These are phyloP conservation scores for Xenus cinereus DNA, from an alignment of 2,113 vertebrate genomes.

Conservation along the genomic window DNA sequence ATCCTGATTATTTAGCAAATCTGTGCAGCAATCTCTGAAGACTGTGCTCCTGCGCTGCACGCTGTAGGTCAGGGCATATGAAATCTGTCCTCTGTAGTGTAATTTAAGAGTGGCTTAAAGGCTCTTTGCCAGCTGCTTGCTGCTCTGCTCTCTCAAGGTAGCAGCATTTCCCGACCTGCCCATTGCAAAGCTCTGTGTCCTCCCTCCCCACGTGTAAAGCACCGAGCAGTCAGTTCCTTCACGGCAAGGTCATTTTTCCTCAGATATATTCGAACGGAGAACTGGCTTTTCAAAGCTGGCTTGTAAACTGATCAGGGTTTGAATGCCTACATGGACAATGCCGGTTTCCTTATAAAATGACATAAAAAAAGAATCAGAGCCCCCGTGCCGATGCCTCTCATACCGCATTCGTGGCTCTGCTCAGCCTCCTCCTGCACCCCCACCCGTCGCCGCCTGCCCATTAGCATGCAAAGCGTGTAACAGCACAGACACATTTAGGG, in stretches of 20 bases:
- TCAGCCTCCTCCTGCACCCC: not conserved
- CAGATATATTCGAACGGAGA: not conserved
- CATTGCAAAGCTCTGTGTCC: not conserved
- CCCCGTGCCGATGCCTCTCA: not conserved
- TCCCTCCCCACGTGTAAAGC: not conserved
- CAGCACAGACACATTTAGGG: conserved; percentile 12
- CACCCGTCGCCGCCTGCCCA: not conserved
- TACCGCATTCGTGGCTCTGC: not conserved
- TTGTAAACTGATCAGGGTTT: not conserved
- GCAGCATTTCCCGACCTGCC: not conserved
- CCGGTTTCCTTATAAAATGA: not conserved
- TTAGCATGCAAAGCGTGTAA: not conserved
- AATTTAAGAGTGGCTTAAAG: not conserved
- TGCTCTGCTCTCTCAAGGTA: not conserved
- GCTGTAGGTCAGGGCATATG: not conserved
- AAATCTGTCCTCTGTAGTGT: not conserved
- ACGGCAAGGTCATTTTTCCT: not conserved
- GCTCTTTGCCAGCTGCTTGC: not conserved
- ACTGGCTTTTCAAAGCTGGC: not conserved
- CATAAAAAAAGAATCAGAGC: not conserved
- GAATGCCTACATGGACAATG: not conserved
- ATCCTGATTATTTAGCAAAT: not conserved
- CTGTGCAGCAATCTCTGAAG: not conserved
- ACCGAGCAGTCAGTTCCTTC: not conserved
- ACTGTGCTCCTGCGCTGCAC: not conserved